Evolutionary conservation across 2,113 vertebrate species (phyloP), one percentile per base, ranked within the genome.

Genomic region (Colaptes auratus): DNA sequence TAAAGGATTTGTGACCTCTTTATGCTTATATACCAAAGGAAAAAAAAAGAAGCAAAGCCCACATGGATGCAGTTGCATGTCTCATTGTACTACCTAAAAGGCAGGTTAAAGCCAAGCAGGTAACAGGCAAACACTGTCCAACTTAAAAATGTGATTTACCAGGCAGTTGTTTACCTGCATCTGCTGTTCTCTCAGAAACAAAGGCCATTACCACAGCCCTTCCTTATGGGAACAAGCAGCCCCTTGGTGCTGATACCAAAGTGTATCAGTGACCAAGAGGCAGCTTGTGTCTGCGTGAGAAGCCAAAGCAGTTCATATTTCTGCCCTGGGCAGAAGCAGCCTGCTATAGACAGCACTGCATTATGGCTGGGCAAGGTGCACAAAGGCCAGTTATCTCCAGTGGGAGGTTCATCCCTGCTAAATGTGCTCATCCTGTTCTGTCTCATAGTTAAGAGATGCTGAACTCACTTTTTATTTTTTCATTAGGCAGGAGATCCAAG

Each of bases 201-300:
- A 78, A 87, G 33, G 20, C 70, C 65, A 20, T 27, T 12, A 23
- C 61, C 55, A 19, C 61, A 63, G 61, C 10, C n/a, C 82, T 4
- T 9, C 28, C 31, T 28, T 0, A 2, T 1, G n/a, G 12, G 39
- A 63, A 15, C 20, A 16, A 31, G 28, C 64, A 80, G 64, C 72
- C 19, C 0, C 0, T 2, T 63, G 52, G 50, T 82, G 64, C 60
- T 35, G 69, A 25, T 0, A 7, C 12, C 65, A 20, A 31, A 20
- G 10, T 3, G 9, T 5, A 15, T 0, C 53, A 19, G 66, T 6
- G 28, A 35, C 17, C 3, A 1, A 23, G 10, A 35, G 42, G 31
- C 64, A 70, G 28, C 33, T 44, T 4, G 0, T 3, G 30, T 14
- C 30, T 14, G 12, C 4, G 0, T 5, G 36, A 58, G 0, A 15